Evolutionary conservation across 2,113 vertebrate genomes (phyloP).

Genomic region (Hiodon tergisus): DNA sequence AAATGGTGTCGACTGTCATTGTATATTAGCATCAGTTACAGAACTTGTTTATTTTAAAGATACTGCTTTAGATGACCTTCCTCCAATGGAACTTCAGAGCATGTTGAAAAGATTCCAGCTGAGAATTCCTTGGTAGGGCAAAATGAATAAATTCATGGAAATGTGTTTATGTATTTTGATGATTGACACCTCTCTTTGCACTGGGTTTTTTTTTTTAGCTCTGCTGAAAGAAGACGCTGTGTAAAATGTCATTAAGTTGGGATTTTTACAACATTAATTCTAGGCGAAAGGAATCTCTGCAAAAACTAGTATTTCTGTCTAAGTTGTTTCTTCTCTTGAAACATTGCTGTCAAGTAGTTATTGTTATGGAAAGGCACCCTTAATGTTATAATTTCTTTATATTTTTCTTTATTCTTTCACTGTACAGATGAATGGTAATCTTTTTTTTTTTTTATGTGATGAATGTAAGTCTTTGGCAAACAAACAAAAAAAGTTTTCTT

Average conservation of each 20-base stretch:
- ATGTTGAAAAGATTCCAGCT: neutral
- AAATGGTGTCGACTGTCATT: neutral
- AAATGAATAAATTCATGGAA: conserved; percentile 4
- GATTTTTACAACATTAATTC: conserved; percentile 7
- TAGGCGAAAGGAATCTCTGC: neutral
- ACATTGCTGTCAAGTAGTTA: neutral
- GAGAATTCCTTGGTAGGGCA: conserved; percentile 9
- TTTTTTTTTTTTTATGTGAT: conserved; percentile 8
- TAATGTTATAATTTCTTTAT: neutral
- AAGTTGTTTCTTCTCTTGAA: neutral
- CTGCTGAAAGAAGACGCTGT: neutral
- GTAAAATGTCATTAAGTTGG: neutral
- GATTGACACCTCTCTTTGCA: neutral
- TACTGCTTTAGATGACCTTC: neutral
- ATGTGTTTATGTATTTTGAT: conserved; percentile 10
- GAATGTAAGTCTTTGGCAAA: neutral
- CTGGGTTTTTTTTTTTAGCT: neutral
- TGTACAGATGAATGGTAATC: conserved; percentile 13
- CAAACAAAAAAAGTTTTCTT: neutral
- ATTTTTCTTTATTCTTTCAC: conserved; percentile 1
- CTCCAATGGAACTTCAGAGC: neutral
- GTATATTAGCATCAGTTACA: neutral
- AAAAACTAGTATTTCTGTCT: conserved; percentile 9
- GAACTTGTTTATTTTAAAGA: neutral
- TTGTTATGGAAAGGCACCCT: neutral